Evolutionary conservation across 2,888 invertebrate genomes (phyloP).

Genomic region (Serripes groenlandicus): DNA sequence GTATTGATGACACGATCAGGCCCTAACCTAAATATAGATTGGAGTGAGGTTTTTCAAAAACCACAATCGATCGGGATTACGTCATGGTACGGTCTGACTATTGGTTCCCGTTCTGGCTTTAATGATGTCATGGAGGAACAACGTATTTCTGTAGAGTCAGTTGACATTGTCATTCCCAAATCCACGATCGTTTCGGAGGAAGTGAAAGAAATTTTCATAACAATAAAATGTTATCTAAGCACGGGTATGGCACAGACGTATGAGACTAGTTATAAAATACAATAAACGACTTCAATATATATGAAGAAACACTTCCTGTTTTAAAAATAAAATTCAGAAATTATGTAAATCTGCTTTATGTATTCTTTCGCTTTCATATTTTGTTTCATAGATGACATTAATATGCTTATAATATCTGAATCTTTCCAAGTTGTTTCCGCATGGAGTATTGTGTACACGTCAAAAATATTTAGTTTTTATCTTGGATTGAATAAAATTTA

Average conservation of each 20-base stretch:
- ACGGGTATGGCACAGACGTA: neutral
- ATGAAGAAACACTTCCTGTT: no score
- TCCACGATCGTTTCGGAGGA: neutral
- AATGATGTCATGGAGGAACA: conserved; percentile 6
- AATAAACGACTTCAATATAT: no score
- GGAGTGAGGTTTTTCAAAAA: neutral
- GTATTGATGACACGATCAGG: neutral
- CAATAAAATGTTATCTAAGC: neutral
- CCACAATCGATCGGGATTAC: neutral
- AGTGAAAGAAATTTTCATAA: neutral
- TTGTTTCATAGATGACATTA: no score
- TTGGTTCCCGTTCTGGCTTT: conserved; percentile 11
- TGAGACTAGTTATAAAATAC: neutral
- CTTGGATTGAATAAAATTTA: no score
- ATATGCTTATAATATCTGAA: no score
- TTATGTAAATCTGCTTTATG: no score
- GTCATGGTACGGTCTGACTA: conserved; percentile 1
- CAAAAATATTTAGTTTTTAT: no score
- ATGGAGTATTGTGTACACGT: no score
- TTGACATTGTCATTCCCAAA: neutral
- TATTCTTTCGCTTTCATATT: no score
- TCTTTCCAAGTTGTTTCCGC: no score
- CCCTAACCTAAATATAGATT: neutral
- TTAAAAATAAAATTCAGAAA: no score
- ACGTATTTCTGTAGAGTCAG: neutral